Base-by-base conservation (phyloP, 2,888 invertebrate genomes). In the Hemithea aestivaria region DNA sequence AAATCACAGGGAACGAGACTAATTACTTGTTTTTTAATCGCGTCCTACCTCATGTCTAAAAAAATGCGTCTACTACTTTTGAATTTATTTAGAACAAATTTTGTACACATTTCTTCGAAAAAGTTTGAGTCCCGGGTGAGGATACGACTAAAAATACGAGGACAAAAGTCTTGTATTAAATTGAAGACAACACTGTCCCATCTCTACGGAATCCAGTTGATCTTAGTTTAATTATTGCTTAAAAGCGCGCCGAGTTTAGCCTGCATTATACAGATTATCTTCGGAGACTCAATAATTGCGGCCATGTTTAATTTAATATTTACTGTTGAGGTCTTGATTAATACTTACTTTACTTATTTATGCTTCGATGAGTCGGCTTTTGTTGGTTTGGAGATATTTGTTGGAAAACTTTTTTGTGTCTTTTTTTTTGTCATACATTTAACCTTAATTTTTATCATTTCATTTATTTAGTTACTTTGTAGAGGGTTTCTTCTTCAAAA, bases 171-270 rank as follows among this genome's bases (percentile, higher is more conserved):
- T 25, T 28, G 8, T 31, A 12, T 23, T 10, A 9, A 8, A 20
- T 29, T 7, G 28, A 41, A 40, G 40, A 35, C 32, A 16, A 10
- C 6, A 21, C 11, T 16, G 8, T 36, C 51, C 39, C 51, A 27
- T 8, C 49, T 27, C 48, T 50, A 40, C 20, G 23, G 34, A 45
- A 52, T 33, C 35, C 46, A 35, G 48, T 48, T 46, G 40, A 53
- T 53, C 46, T 44, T 45, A 51, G 54, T 64, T 60, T 67, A 67
- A 67, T 67, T 65, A 66, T 64, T 62, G 58, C 56, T 65, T 66
- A 62, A 65, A 65, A 60, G 48, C 60, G 56, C 55, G 42, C 46
- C 39, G 44, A 41, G 43, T 49, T 53, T 49, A 45, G 54, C 46
- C 33, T 48, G 54, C 51, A 59, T 65, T 65, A 60, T 55, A 51